A percentile compares a stretch with the other conserved stretches of the same genome.
Evolutionary conservation across 2,113 vertebrate genomes (phyloP).

Genomic region (Pseudolaguvia tuberculata): DNA sequence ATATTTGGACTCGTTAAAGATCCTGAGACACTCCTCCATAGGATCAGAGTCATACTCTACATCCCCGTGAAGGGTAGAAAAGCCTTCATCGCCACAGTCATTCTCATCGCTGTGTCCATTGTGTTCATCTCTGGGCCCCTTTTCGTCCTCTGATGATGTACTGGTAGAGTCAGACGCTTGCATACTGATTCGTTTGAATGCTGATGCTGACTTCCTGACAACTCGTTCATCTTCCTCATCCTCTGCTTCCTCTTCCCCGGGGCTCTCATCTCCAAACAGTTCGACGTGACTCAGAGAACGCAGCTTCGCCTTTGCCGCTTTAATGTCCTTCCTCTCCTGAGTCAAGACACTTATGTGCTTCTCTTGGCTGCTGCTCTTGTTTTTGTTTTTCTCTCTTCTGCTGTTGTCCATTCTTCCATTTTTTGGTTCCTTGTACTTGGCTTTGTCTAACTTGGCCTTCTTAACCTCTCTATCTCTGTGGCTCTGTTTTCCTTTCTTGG

Average conservation of each 20-base stretch:
- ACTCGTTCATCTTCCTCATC: conserved; percentile 61
- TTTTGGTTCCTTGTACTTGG: conserved; percentile 56
- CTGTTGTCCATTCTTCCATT: conserved; percentile 64
- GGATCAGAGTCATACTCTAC: conserved; percentile 87
- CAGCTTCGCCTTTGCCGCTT: conserved; percentile 58
- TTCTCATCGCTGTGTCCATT: conserved; percentile 43
- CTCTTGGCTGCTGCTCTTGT: conserved; percentile 51
- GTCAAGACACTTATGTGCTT: conserved; percentile 50
- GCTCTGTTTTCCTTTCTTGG: conserved; percentile 56
- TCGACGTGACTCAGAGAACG: conserved; percentile 79
- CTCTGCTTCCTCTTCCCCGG: conserved; percentile 67
- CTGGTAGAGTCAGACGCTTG: conserved; percentile 51
- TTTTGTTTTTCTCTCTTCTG: conserved; percentile 58
- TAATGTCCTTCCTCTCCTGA: conserved; percentile 43
- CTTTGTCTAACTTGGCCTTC: conserved; percentile 54
- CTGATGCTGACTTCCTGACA: conserved; percentile 64
- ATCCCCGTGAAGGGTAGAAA: conserved; percentile 77
- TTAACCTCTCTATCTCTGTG: conserved; percentile 61
- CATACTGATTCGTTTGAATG: conserved; percentile 54
- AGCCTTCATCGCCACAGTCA: conserved; percentile 60
- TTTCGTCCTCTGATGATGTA: conserved; percentile 64
- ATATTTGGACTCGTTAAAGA: conserved; percentile 92
- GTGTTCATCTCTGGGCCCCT: conserved; percentile 37
- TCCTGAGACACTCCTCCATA: conserved; percentile 94
- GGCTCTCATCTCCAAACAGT: conserved; percentile 92